Base-by-base conservation (phyloP, 1,140 invertebrate genomes). In the Lordiphosa collinella region DNA sequence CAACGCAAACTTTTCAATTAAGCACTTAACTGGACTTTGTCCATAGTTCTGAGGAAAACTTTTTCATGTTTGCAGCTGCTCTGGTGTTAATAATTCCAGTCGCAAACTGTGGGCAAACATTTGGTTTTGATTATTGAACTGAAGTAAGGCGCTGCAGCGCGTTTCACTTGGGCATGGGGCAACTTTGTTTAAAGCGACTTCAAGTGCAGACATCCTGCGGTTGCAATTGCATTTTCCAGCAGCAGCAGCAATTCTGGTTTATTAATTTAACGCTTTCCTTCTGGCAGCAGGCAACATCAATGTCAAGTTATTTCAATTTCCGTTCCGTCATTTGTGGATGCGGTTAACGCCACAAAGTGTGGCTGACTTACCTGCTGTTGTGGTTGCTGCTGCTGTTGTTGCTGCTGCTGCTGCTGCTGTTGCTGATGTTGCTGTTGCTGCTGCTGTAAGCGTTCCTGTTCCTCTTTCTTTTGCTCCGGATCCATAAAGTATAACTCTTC, bases 401-500 rank as follows among this genome's bases (percentile, higher is more conserved):
- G 66, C 6, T 63, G 60, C n/a, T 68, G 69, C 7, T 53, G 54
- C 9, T 71, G 66, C n/a, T 70, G 66, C 6, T 48, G 62, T 3
- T 62, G 59, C 0, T 69, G 65, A 11, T 54, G 58, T 4, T 55
- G 65, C 5, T 68, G 66, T 13, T 69, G 70, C 13, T 67, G 61
- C 9, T 74, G 71, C 7, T 85, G 80, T 25, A 71, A 62, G 14
- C 73, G 79, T 22, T 85, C 89, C 89, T 90, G 86, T 68, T 89
- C 85, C 71, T 89, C 78, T 76, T 89, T 84, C 60, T 90, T 91
- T 66, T 92, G 91, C 46, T 92, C 89, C 0, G 92, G 91, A 89
- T 95, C 94, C 74, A 95, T 92, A 63, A 95, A 93, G 56, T 95
- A 94, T 43, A 96, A 90, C 89, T 96, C 95, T 88, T 96, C 95